Evolutionary conservation across 1,140 invertebrate genomes (phyloP).

Genomic region (Nephotettix cincticeps): DNA sequence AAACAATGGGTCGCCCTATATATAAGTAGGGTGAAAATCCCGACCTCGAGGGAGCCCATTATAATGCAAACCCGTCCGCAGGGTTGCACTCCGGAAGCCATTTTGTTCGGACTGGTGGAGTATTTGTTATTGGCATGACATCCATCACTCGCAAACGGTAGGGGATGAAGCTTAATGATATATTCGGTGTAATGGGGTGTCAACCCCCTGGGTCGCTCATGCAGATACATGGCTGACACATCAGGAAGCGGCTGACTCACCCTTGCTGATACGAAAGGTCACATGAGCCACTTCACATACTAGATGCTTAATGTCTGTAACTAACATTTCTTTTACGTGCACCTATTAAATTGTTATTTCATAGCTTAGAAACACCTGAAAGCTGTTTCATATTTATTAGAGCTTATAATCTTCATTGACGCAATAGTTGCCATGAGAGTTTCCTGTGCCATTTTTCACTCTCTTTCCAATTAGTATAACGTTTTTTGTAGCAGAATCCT

Average conservation of each 20-base stretch:
- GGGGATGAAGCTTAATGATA: neutral
- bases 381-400: no score
- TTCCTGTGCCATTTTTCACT: no score
- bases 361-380: no score
- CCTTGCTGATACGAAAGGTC: no score
- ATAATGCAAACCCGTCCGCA: neutral
- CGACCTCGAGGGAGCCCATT: neutral
- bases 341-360: no score
- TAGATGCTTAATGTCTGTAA: no score
- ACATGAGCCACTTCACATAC: no score
- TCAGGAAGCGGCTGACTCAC: neutral
- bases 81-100: conserved; percentile 5
- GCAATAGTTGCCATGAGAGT: no score
- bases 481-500: no score
- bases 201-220: neutral
- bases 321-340: no score
- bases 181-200: conserved; percentile 4
- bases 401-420: no score
- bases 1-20: conserved; percentile 1
- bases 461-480: no score
- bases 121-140: conserved; percentile 18
- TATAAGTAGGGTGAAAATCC: neutral
- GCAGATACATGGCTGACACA: neutral
- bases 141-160: neutral
- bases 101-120: conserved; percentile 16